Conservation (phyloP, 2,888 invertebrate species). For the Electrophaes corylata region DNA sequence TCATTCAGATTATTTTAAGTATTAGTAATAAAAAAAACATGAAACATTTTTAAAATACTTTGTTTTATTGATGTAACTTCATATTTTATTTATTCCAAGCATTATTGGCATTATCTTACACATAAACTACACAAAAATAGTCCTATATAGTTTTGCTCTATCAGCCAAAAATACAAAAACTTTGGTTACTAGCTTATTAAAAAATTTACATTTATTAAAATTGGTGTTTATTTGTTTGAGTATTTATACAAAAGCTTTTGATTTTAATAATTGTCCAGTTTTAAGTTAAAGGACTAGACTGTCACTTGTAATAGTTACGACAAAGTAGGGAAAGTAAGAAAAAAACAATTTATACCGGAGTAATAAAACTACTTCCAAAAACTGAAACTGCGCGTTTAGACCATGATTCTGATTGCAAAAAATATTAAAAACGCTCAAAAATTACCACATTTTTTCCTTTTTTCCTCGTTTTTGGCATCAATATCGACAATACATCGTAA, state of each 20-base stretch:
- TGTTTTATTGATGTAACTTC: slow-evolving; percentile 76
- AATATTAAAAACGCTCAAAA: no score
- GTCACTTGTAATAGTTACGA: slow-evolving; percentile 55
- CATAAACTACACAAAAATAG: slow-evolving; percentile 68
- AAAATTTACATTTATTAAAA: slow-evolving; percentile 55
- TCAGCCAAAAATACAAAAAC: slow-evolving; percentile 78
- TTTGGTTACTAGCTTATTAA: slow-evolving; percentile 81
- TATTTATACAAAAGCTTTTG: slow-evolving; percentile 50
- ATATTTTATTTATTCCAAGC: slow-evolving; percentile 66
- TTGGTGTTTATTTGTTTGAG: slow-evolving; percentile 61
- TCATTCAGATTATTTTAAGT: background rate
- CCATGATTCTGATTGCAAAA: no score
- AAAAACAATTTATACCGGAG: no score
- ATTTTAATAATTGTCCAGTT: slow-evolving; percentile 48
- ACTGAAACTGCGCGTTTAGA: no score
- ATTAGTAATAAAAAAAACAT: slow-evolving; percentile 11
- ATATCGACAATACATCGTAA: no score
- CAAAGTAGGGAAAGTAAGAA: slow-evolving; percentile 6
- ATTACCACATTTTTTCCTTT: no score
- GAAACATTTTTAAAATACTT: slow-evolving; percentile 58
- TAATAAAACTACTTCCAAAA: background rate
- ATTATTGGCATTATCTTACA: slow-evolving; percentile 69
- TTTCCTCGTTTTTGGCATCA: no score
- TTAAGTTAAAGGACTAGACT: slow-evolving; percentile 67
- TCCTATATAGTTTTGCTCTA: slow-evolving; percentile 49